Conservation (phyloP, 1,140 invertebrate genomes). For the Philopotamus ludificatus region DNA sequence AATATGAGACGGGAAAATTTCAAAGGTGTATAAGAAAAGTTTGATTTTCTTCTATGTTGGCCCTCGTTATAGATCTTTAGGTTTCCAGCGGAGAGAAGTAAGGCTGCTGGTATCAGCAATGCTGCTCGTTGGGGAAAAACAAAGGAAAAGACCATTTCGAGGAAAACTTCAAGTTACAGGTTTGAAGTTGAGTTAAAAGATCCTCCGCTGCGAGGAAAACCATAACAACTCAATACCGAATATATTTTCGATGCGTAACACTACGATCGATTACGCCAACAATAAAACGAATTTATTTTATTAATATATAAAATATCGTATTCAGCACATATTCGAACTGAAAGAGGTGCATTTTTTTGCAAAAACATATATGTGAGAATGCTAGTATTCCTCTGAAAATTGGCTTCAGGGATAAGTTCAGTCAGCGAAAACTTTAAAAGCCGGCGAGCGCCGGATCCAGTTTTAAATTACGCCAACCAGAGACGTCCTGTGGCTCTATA, state of each 20-base stretch:
- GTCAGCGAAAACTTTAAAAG: conserved; percentile 39
- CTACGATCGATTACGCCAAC: too few relatives aligned
- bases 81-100: conserved; percentile 9
- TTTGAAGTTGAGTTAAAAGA: conserved; percentile 35
- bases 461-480: conserved; percentile 38
- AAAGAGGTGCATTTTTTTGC: too few relatives aligned
- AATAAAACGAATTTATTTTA: too few relatives aligned
- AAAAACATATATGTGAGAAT: too few relatives aligned
- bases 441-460: conserved; percentile 34
- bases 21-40: conserved; percentile 23
- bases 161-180: conserved; percentile 37
- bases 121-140: conserved; percentile 28
- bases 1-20: conserved; percentile 13
- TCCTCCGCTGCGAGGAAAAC: background rate
- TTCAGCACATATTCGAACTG: too few relatives aligned
- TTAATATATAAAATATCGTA: too few relatives aligned
- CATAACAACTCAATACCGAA: too few relatives aligned
- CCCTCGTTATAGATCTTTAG: conserved; percentile 11
- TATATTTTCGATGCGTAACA: too few relatives aligned
- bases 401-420: conserved; percentile 36
- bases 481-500: conserved; percentile 26
- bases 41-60: conserved; percentile 18
- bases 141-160: conserved; percentile 32
- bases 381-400: conserved; percentile 14
- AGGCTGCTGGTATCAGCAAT: conserved; percentile 23